Conservation (phyloP, 2,797 vertebrate genomes). For the Oceanodroma leucorhoa region DNA sequence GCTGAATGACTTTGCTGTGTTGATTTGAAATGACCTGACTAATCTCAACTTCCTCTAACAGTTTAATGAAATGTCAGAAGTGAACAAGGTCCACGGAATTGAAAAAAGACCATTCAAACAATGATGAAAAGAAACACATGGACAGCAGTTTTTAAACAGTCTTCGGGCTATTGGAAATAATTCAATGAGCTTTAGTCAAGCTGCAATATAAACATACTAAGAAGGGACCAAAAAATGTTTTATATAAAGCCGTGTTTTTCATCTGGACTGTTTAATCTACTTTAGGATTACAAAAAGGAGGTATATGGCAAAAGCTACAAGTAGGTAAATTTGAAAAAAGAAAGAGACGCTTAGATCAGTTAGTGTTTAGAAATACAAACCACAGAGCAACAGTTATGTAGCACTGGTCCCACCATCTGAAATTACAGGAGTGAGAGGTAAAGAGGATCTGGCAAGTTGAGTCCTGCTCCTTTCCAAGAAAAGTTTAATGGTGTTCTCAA, state of each 20-base stretch:
- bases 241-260: background rate
- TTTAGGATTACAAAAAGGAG: background rate
- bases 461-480: background rate
- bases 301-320: background rate
- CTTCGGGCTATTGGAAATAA: conserved; percentile 46
- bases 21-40: conserved; percentile 60
- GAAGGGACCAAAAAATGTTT: background rate
- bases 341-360: background rate
- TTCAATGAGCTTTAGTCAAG: conserved; percentile 44
- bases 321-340: background rate
- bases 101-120: conserved; percentile 62
- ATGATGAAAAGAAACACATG: conserved; percentile 62
- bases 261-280: background rate
- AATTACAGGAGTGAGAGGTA: background rate
- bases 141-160: conserved; percentile 55
- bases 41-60: conserved; percentile 63
- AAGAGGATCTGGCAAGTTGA: background rate
- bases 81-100: conserved; percentile 15
- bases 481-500: background rate
- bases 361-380: background rate
- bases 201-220: conserved; percentile 32
- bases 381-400: background rate
- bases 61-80: conserved; percentile 62
- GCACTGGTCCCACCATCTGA: background rate
- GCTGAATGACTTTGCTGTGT: conserved; percentile 47